Evolutionary conservation across 2,113 vertebrate species (phyloP).

Genomic region (Jacana jacana): DNA sequence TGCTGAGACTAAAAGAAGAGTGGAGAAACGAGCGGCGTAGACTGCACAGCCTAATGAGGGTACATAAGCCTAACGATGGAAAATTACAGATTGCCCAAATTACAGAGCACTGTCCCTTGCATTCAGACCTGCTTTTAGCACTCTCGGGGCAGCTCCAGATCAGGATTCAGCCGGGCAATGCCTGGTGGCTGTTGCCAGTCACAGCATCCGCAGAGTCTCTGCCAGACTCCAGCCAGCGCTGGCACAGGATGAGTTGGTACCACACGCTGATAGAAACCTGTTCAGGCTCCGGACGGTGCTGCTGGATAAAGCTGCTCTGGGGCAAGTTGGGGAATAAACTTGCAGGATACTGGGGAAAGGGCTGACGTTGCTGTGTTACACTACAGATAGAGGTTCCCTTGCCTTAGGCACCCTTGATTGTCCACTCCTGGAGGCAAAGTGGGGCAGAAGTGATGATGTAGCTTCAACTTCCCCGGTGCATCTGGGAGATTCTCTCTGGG

Average conservation of each 20-base stretch:
- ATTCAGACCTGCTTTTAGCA: background rate
- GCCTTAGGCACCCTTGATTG: background rate
- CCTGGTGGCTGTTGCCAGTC: background rate
- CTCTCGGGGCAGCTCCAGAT: background rate
- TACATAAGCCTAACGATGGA: background rate
- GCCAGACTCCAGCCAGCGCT: background rate
- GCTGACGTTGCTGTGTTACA: rapidly evolving
- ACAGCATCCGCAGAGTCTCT: background rate
- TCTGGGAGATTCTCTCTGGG: background rate
- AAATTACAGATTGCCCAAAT: background rate
- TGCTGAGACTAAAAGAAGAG: background rate
- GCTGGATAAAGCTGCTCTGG: background rate
- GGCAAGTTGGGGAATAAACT: background rate
- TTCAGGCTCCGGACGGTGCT: background rate
- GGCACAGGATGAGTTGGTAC: rapidly evolving
- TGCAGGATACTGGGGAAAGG: background rate
- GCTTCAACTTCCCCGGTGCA: rapidly evolving
- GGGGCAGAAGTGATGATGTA: rapidly evolving
- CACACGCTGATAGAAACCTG: background rate
- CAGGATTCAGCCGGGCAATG: background rate
- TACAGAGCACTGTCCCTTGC: background rate
- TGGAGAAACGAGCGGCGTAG: background rate
- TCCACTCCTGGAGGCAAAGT: background rate
- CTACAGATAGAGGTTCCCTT: background rate
- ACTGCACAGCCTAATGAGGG: background rate